phyloP scores from a whole-genome alignment of 53 echinoderm and acorn worm genomes.

The Holothuria scabra region DNA sequence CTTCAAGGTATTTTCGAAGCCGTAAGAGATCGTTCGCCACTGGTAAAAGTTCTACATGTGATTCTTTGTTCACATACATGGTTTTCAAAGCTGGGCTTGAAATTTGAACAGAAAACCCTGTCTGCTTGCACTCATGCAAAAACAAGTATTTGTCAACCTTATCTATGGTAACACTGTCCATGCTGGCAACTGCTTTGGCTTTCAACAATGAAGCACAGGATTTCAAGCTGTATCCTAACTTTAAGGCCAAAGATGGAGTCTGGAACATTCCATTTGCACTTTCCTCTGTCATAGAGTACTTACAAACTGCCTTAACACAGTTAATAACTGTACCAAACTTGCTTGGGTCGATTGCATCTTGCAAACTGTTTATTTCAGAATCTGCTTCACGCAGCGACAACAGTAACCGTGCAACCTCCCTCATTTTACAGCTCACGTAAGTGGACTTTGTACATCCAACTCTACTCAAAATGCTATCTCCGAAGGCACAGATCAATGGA shows the following conservation, averaged over 20 bases:
- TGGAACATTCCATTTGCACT: background rate
- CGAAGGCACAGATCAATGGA: conserved; percentile 1
- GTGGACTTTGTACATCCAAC: background rate
- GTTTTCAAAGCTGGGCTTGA: conserved; percentile 4
- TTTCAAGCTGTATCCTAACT: conserved; percentile 14
- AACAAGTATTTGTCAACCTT: background rate
- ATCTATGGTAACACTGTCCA: background rate
- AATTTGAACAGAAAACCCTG: background rate
- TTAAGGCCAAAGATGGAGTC: conserved; percentile 6
- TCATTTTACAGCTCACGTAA: conserved; percentile 13
- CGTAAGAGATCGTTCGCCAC: background rate
- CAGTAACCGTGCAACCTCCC: background rate
- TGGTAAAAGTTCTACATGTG: background rate
- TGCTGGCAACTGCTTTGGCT: background rate
- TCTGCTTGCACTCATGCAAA: conserved; percentile 20
- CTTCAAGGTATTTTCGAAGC: background rate
- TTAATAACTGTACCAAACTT: conserved; percentile 3
- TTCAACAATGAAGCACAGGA: background rate
- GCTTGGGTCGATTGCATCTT: background rate
- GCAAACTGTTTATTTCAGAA: background rate
- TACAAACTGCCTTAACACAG: background rate
- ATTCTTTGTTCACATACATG: background rate
- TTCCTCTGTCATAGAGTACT: background rate
- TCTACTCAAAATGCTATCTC: background rate
- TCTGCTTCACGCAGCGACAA: background rate